These are phyloP conservation scores for Aplysia californica DNA, from an alignment of 1,140 invertebrate genomes.

Conservation along the genomic window DNA sequence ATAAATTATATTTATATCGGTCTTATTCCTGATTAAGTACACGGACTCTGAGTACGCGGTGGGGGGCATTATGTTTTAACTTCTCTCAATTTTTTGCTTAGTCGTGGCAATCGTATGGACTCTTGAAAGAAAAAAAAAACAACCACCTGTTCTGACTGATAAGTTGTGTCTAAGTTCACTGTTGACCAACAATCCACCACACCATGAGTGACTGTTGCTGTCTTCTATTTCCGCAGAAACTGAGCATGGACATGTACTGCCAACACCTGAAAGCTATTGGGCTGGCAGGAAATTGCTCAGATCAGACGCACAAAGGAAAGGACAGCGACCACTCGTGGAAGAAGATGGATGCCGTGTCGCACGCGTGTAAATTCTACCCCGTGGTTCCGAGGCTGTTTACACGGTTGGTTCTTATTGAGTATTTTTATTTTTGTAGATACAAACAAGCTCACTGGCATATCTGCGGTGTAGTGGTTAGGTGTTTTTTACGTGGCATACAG, in stretches of 20 bases:
- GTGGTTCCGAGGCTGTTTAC: slow-evolving; percentile 33
- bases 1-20: neutral
- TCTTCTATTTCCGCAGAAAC: no score
- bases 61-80: no score
- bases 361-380: slow-evolving; percentile 39
- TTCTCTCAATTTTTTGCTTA: no score
- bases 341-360: slow-evolving; percentile 17
- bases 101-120: no score
- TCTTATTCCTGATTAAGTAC: no score
- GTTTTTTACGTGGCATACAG: neutral
- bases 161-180: no score
- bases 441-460: neutral
- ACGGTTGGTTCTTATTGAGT: slow-evolving; percentile 22
- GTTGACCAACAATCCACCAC: no score
- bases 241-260: slow-evolving; percentile 39
- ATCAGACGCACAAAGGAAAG: neutral
- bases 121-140: no score
- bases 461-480: neutral
- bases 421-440: neutral
- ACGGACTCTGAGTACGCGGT: no score
- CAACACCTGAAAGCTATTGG: slow-evolving; percentile 39
- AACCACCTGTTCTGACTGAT: no score
- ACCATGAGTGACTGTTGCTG: no score
- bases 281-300: slow-evolving; percentile 19
- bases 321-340: slow-evolving; percentile 16